Evolutionary conservation across 1,140 invertebrate genomes (phyloP), one percentile per base, ranked within the genome.

Genomic region (Heliconius himera): DNA sequence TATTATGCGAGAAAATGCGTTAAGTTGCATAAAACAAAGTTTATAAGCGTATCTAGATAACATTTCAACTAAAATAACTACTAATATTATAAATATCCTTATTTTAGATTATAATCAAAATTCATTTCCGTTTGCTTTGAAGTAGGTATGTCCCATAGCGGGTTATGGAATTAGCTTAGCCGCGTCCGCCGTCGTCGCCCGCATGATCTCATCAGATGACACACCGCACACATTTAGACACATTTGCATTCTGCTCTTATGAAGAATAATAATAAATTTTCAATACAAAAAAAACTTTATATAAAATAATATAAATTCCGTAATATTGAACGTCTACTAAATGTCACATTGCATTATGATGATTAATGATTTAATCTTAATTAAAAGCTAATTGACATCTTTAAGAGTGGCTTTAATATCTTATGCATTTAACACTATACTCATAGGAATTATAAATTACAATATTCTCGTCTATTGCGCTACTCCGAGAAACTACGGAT

Each of bases 151-250:
- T 11, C 9, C 60, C 60, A 66, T 29, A 66, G 60, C 60, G 26
- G 60, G 60, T n/a, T 66, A 66, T 29, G n/a, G 26, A 66, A 29
- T 29, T 26, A 29, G 60, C 26, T 16, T 11, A 60, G 76, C 66
- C 70, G 36, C 74, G 46, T 54, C 33, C 78, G 80, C 41, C 49
- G 79, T 72, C 9, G 79, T 41, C 77, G 78, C 77, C 77, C 38
- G 73, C 74, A 80, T 84, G 83, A 84, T 81, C 79, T 84, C 83
- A 84, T 84, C 83, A 83, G 77, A 73, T 84, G 83, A 84, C 83
- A 82, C 83, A 84, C 81, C 75, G 70, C 3, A 56, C 51, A 41
- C 54, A 80, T 78, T 80, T 82, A 78, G 75, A 77, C 2, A 8
- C 22, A 29, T 74, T 36, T 51, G 18, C 49, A 26, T 76, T 70